Conservation (phyloP, 64 coral and sea anemone species). For the Cladopsammia gracilis region DNA sequence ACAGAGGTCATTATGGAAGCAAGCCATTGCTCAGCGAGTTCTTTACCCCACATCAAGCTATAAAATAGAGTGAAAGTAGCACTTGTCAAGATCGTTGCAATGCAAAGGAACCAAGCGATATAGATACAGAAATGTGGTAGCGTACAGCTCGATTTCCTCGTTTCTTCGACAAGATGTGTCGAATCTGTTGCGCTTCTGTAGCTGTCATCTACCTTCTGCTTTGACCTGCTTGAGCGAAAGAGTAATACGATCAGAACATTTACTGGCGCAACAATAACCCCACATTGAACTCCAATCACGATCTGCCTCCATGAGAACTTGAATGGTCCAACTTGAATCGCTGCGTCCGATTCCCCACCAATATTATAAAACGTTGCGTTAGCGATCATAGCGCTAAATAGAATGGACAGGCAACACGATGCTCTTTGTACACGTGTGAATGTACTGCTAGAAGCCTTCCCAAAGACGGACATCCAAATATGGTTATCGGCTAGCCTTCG, state of each 20-base stretch:
- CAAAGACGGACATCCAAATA: slow-evolving; percentile 49
- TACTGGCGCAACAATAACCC: slow-evolving; percentile 20
- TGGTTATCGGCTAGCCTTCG: slow-evolving; percentile 15
- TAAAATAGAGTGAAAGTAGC: slow-evolving; percentile 46
- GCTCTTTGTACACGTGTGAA: slow-evolving; percentile 67
- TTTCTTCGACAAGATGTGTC: neutral
- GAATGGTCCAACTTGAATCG: slow-evolving; percentile 48
- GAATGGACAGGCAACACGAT: slow-evolving; percentile 47
- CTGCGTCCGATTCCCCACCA: neutral
- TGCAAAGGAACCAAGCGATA: slow-evolving; percentile 28
- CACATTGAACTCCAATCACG: slow-evolving; percentile 50
- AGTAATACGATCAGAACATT: slow-evolving; percentile 40
- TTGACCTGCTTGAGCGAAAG: slow-evolving; percentile 14
- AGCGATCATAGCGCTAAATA: slow-evolving; percentile 54
- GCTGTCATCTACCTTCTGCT: neutral
- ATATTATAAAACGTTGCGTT: slow-evolving; percentile 67
- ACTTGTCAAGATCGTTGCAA: neutral
- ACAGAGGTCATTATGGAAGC: slow-evolving; percentile 41
- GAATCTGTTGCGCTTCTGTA: neutral
- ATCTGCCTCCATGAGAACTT: slow-evolving; percentile 36
- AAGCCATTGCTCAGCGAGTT: slow-evolving; percentile 39
- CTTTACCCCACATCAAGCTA: slow-evolving; percentile 40
- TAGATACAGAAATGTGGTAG: slow-evolving; percentile 10
- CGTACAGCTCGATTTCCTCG: neutral
- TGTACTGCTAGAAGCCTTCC: slow-evolving; percentile 34